Percentiles rank a stretch among this genome's conserved stretches.
Conservation (phyloP, 1,140 invertebrate species). For the Cydia splendana region DNA sequence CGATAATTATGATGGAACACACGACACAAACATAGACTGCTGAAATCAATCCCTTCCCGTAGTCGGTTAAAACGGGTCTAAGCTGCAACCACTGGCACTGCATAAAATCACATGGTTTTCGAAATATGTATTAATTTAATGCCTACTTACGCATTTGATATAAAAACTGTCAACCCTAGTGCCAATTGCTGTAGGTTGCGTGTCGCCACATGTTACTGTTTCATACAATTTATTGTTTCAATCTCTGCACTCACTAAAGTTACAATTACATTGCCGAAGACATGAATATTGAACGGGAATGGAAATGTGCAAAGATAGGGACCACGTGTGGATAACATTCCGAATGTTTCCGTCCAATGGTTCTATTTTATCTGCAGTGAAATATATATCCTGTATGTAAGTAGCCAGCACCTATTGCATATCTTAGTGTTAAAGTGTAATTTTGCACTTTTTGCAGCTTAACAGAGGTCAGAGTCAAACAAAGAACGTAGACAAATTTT, state of each 20-base stretch:
- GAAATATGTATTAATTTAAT: no score
- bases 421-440: not conserved
- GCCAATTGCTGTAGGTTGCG: constrained; percentile 27
- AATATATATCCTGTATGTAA: not conserved
- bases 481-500: no score
- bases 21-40: no score
- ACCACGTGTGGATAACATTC: constrained; percentile 15
- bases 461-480: not conserved
- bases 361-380: constrained; percentile 4
- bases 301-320: constrained; percentile 27
- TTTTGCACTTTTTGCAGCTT: not conserved
- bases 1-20: no score
- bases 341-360: not conserved
- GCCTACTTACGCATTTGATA: no score
- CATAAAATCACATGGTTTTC: no score
- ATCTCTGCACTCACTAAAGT: constrained; percentile 50
- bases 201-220: constrained; percentile 37
- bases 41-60: no score
- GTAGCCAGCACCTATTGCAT: not conserved
- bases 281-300: constrained; percentile 46
- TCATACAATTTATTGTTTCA: constrained; percentile 55
- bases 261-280: constrained; percentile 39
- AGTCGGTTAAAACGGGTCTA: no score
- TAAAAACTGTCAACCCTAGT: not conserved
- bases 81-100: no score